A percentile compares a stretch with the other conserved stretches of the same genome.
These are phyloP conservation scores for Morbakka virulenta DNA, from an alignment of 30 jellyfish, hydroid and myxozoan genomes.

Conservation along the genomic window DNA sequence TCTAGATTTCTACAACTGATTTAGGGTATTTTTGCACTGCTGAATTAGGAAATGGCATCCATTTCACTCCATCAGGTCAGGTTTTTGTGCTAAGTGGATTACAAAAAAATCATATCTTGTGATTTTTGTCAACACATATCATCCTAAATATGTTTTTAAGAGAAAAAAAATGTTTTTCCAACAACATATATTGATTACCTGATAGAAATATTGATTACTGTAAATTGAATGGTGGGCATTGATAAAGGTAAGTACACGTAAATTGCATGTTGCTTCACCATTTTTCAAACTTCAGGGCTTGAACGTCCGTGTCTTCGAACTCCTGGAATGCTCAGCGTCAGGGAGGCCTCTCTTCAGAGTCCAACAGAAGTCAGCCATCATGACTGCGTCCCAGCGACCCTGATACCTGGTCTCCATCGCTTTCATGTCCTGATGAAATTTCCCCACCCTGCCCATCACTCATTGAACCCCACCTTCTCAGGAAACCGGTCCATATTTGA, in stretches of 20 bases:
- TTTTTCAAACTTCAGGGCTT: background rate
- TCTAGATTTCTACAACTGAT: too few species aligned
- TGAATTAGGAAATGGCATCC: too few species aligned
- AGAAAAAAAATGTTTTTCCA: background rate
- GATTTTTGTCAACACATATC: too few species aligned
- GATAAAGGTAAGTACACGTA: background rate
- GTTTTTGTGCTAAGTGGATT: background rate
- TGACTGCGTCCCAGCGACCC: background rate
- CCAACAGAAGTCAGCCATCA: background rate
- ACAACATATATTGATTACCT: background rate
- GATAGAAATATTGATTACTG: background rate
- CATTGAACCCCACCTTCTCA: background rate
- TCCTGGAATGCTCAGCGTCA: background rate
- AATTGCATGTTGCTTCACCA: background rate
- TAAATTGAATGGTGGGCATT: background rate
- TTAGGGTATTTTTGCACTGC: too few species aligned
- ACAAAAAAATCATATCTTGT: background rate
- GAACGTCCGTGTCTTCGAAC: too few species aligned
- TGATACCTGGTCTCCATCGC: too few species aligned
- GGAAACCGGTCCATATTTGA: slow-evolving; percentile 3
- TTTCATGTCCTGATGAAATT: slow-evolving; percentile 15
- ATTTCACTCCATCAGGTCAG: background rate
- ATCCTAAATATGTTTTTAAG: background rate
- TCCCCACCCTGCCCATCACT: slow-evolving; percentile 16
- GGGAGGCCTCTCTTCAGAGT: background rate